Percentiles rank a stretch among this genome's conserved stretches.
Evolutionary conservation across 2,113 vertebrate genomes (phyloP).

Genomic region (Ifrita kowaldi): DNA sequence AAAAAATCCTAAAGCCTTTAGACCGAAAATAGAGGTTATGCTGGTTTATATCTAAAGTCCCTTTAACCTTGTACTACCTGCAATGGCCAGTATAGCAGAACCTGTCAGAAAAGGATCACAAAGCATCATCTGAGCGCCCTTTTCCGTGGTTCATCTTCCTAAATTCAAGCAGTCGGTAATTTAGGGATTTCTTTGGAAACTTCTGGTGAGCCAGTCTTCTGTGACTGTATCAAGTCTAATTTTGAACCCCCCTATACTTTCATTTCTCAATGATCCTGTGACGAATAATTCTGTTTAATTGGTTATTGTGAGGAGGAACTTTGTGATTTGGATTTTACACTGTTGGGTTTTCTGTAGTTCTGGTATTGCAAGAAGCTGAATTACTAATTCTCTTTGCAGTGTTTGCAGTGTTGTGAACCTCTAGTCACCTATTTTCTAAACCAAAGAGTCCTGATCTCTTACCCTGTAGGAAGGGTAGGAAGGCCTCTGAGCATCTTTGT

Average conservation of each 20-base stretch:
- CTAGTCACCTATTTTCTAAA: not conserved
- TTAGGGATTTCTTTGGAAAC: not conserved
- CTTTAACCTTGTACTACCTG: not conserved
- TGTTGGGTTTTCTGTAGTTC: not conserved
- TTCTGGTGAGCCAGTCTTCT: not conserved
- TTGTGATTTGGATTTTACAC: not conserved
- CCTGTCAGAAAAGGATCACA: not conserved
- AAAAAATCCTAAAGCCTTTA: not conserved
- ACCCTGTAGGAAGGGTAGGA: not conserved
- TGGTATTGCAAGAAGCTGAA: not conserved
- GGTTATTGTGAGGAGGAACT: not conserved
- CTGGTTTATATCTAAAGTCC: not conserved
- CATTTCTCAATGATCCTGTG: not conserved
- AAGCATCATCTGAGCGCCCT: not conserved
- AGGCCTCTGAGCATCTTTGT: not conserved
- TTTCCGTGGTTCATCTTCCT: not conserved
- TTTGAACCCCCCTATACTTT: not conserved
- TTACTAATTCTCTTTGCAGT: not conserved
- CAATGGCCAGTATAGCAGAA: not conserved
- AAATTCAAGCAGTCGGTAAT: not conserved
- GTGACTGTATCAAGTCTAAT: not conserved
- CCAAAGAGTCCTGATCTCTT: not conserved
- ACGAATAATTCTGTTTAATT: not conserved
- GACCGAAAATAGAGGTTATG: not conserved
- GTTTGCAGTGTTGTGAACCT: not conserved